phyloP scores from a whole-genome alignment of 1,140 invertebrate genomes.

The Patella vulgata region DNA sequence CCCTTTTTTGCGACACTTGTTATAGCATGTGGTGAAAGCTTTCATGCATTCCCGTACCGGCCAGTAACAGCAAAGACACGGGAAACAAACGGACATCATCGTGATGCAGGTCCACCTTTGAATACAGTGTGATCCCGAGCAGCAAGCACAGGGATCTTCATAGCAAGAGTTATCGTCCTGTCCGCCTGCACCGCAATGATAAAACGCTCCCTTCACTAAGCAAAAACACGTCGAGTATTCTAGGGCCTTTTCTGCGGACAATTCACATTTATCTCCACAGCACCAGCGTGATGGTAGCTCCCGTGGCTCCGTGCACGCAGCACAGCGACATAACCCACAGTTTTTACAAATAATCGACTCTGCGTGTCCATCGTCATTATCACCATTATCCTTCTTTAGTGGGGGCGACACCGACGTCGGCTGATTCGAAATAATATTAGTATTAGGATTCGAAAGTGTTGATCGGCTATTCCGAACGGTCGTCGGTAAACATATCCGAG shows the following conservation, averaged over 20 bases:
- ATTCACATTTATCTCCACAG: slow-evolving; percentile 85
- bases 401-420: slow-evolving; percentile 45
- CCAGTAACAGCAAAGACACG: slow-evolving; percentile 92
- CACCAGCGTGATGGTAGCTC: slow-evolving; percentile 87
- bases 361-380: slow-evolving; percentile 54
- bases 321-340: slow-evolving; percentile 87
- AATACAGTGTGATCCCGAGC: slow-evolving; percentile 71
- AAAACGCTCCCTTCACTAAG: slow-evolving; percentile 91
- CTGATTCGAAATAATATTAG: slow-evolving; percentile 38
- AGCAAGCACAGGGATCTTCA: slow-evolving; percentile 84
- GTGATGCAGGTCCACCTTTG: slow-evolving; percentile 87
- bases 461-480: not conserved
- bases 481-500: slow-evolving; percentile 12
- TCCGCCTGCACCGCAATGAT: slow-evolving; percentile 86
- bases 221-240: slow-evolving; percentile 92
- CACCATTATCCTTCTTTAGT: slow-evolving; percentile 48
- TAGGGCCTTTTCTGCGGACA: slow-evolving; percentile 85
- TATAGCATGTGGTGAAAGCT: slow-evolving; percentile 83
- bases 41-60: slow-evolving; percentile 84
- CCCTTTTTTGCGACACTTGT: slow-evolving; percentile 78
- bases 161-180: slow-evolving; percentile 73
- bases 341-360: slow-evolving; percentile 82
- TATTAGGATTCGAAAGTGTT: slow-evolving; percentile 7
- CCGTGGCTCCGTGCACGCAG: slow-evolving; percentile 84
- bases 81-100: slow-evolving; percentile 79